phyloP scores from a whole-genome alignment of 2,888 invertebrate species.

The Ornithoptera alexandrae region DNA sequence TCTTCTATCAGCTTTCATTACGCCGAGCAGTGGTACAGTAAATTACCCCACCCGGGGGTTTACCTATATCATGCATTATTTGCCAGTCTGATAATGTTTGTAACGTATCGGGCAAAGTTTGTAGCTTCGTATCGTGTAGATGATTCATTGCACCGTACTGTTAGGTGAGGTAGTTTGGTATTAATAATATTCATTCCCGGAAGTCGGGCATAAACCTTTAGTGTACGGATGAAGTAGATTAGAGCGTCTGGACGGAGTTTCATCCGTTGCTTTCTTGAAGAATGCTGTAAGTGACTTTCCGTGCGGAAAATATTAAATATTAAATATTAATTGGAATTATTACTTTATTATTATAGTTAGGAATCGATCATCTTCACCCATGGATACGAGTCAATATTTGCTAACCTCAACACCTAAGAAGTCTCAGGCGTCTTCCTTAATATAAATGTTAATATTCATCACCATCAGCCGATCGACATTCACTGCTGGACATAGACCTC shows the following conservation, averaged over 20 bases:
- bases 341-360: neutral
- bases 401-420: too few relatives aligned
- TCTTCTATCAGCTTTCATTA: neutral
- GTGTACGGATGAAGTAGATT: conserved; percentile 19
- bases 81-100: conserved; percentile 5
- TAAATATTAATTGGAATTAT: neutral
- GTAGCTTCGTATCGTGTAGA: conserved; percentile 42
- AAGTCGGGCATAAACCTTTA: conserved; percentile 51
- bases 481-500: too few relatives aligned
- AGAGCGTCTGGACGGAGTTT: conserved; percentile 1
- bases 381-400: too few relatives aligned
- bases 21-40: neutral
- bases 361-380: neutral
- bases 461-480: too few relatives aligned
- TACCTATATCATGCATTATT: conserved; percentile 7
- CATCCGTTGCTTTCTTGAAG: neutral
- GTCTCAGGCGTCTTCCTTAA: too few relatives aligned
- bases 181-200: conserved; percentile 67
- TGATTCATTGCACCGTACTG: conserved; percentile 51
- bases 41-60: neutral
- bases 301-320: neutral
- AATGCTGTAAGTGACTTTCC: neutral
- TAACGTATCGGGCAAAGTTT: conserved; percentile 29
- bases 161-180: conserved; percentile 44
- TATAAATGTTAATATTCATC: too few relatives aligned